phyloP scores from a whole-genome alignment of 92 coral and sea anemone genomes.

The Parazoanthus swiftii region DNA sequence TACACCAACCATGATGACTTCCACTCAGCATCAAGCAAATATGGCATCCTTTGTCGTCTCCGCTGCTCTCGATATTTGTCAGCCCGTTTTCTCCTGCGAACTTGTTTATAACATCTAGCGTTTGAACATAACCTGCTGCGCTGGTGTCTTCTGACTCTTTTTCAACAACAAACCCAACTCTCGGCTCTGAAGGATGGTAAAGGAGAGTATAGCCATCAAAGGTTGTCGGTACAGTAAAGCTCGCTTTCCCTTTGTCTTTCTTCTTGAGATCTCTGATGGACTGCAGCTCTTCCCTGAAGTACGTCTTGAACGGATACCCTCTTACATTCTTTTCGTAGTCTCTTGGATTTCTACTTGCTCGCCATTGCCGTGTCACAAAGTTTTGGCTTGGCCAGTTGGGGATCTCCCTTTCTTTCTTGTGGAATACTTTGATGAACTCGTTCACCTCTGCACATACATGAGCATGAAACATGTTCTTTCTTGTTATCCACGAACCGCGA shows the following conservation, averaged over 20 bases:
- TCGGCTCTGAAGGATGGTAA: conserved; percentile 71
- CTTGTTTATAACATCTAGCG: conserved; percentile 54
- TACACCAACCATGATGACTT: conserved; percentile 54
- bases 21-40: conserved; percentile 63
- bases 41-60: conserved; percentile 70
- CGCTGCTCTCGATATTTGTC: conserved; percentile 48
- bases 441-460: conserved; percentile 67
- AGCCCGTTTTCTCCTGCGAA: conserved; percentile 62
- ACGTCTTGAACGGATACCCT: conserved; percentile 53
- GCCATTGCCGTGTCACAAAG: conserved; percentile 75
- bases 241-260: not conserved
- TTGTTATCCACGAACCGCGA: conserved; percentile 74
- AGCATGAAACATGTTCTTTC: conserved; percentile 59
- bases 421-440: conserved; percentile 51
- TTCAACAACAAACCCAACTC: conserved; percentile 69
- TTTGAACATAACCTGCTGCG: conserved; percentile 41
- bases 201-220: conserved; percentile 44
- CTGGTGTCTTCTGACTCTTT: conserved; percentile 30
- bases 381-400: conserved; percentile 64
- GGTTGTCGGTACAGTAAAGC: not conserved
- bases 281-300: conserved; percentile 57
- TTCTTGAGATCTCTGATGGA: conserved; percentile 23
- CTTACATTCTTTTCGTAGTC: conserved; percentile 60
- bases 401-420: conserved; percentile 44
- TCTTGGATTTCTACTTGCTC: conserved; percentile 52